Conservation (phyloP, 2,888 invertebrate genomes). For the Agrotis exclamationis region DNA sequence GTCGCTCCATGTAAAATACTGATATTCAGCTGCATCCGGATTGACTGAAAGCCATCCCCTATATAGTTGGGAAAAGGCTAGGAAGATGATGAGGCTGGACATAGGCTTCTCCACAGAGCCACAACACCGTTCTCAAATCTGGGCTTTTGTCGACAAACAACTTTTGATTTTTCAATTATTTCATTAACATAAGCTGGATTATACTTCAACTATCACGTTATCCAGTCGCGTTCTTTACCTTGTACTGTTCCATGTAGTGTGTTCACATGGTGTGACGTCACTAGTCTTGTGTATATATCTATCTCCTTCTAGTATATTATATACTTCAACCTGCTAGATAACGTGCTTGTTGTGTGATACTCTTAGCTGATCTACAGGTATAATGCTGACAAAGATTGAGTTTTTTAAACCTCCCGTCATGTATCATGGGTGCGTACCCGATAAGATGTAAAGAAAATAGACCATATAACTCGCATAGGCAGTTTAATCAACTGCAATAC, state of each 20-base stretch:
- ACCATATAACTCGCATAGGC: not conserved
- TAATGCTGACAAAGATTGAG: not conserved
- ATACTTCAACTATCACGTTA: conserved; percentile 16
- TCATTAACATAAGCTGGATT: not conserved
- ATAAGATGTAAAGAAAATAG: not conserved
- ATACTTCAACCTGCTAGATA: not conserved
- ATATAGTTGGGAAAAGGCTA: too few relatives aligned
- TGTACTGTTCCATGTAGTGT: not conserved
- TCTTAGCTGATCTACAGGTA: not conserved
- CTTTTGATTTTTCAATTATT: not conserved
- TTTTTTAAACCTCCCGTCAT: too few relatives aligned
- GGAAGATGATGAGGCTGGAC: too few relatives aligned
- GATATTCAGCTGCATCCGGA: too few relatives aligned
- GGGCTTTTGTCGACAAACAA: not conserved
- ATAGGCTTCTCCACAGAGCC: too few relatives aligned
- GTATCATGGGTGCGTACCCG: too few relatives aligned
- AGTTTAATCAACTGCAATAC: too few relatives aligned
- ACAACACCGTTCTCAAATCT: too few relatives aligned
- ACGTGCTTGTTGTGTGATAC: conserved; percentile 1
- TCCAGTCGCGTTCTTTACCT: not conserved
- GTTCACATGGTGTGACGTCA: not conserved
- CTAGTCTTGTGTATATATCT: conserved; percentile 14
- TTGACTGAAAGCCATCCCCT: too few relatives aligned
- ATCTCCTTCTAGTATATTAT: conserved; percentile 3
- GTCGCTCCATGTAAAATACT: too few relatives aligned